Base-by-base conservation (phyloP, 2,797 vertebrate species). In the Phrynocephalus forsythii region DNA sequence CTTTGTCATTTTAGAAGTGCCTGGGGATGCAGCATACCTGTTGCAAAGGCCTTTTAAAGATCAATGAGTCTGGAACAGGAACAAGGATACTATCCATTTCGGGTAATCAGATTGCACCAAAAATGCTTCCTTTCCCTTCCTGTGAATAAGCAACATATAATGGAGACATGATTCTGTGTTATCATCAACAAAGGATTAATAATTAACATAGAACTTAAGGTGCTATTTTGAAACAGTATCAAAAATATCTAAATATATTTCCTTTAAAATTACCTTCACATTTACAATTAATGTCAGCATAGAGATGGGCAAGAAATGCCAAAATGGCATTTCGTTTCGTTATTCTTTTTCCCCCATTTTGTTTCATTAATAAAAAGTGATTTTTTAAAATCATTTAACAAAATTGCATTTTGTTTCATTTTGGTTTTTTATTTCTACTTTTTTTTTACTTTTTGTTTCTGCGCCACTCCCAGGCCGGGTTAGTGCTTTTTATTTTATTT, bases 1-100 rank as follows among this genome's bases (percentile, higher is more conserved):
- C 56, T 85, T 4, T 67, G 11, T 56, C 66, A 83, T 33, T 78
- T 1, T 66, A 73, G 79, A 79, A 90, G 16, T 69, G 80, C 68
- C 15, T 6, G 0, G 82, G 83, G 88, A 48, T 5, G 33, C 22
- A 48, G 18, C 13, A 7, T 50, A 50, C 16, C 15, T 48, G 13
- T 82, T 80, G 67, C 85, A 80, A 63, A 79, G 16, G n/a, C 38
- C 56, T 82, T 86, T 8, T 38, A 66, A 6, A 48, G 69, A 86
- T 30, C 33, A n/a, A 73, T 22, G 16, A 26, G 63, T 81, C 11
- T 66, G 69, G 56, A 24, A 50, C 24, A 50, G 30, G 15, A n/a
- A n/a, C 9, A 26, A 79, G 33, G 67, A 7, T 48, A 52, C n/a
- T 20, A 3, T 38, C 48, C 72, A n/a, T 33, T 80, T 13, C 20